Evolutionary conservation across 2,113 vertebrate genomes (phyloP).

Genomic region (Bagarius yarrelli): DNA sequence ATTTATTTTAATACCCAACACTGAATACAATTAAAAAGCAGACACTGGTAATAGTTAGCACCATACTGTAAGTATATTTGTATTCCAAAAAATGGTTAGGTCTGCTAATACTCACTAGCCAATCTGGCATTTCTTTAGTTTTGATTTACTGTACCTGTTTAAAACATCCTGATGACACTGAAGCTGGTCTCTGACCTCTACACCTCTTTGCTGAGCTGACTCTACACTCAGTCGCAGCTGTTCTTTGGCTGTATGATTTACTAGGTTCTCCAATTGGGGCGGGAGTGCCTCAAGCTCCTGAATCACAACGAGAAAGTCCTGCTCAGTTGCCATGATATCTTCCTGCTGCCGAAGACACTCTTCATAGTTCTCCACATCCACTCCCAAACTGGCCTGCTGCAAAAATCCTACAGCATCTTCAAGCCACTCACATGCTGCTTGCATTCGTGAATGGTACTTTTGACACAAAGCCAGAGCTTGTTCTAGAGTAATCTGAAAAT

Average conservation of each 20-base stretch:
- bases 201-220: constrained; percentile 77
- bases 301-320: constrained; percentile 76
- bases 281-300: constrained; percentile 78
- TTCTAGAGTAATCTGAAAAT: constrained; percentile 82
- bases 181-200: constrained; percentile 74
- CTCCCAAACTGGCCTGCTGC: constrained; percentile 80
- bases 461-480: constrained; percentile 81
- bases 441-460: constrained; percentile 85
- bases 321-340: constrained; percentile 86
- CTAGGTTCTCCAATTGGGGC: constrained; percentile 75
- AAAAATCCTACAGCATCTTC: constrained; percentile 89
- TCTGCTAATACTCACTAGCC: neutral
- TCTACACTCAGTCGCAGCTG: constrained; percentile 77
- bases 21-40: neutral
- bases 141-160: constrained; percentile 74
- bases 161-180: constrained; percentile 79
- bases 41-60: neutral
- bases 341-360: constrained; percentile 82
- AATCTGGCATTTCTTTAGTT: neutral
- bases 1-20: neutral
- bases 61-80: neutral
- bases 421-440: constrained; percentile 87
- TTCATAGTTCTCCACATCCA: constrained; percentile 88
- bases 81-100: neutral
- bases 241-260: constrained; percentile 75